A percentile compares a stretch with the other conserved stretches of the same genome.
Evolutionary conservation across 2,888 invertebrate genomes (phyloP).

Genomic region (Volucella inanis): DNA sequence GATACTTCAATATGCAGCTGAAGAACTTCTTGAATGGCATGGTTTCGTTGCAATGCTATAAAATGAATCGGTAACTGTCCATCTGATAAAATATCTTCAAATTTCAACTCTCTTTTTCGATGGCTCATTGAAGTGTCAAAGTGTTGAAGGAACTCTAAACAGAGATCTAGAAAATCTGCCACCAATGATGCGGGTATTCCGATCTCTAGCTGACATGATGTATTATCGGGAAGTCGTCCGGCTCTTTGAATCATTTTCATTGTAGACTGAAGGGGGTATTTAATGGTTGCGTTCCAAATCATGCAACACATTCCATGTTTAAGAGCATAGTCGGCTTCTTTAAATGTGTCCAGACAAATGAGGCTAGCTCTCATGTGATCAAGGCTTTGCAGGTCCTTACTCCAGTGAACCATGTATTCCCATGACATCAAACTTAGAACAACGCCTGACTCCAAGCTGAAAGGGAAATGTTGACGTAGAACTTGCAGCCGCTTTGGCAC

Average conservation of each 20-base stretch:
- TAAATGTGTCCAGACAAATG: conserved; percentile 85
- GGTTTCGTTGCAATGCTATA: conserved; percentile 90
- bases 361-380: conserved; percentile 89
- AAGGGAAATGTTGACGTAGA: conserved; percentile 91
- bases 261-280: conserved; percentile 89
- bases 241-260: conserved; percentile 91
- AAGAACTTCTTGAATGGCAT: conserved; percentile 89
- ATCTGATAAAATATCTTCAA: conserved; percentile 81
- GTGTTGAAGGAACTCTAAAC: conserved; percentile 80
- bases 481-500: conserved; percentile 87
- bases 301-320: conserved; percentile 92
- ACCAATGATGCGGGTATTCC: conserved; percentile 88
- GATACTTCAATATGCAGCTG: conserved; percentile 92
- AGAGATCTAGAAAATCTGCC: conserved; percentile 86
- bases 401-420: conserved; percentile 95
- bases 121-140: conserved; percentile 79
- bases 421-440: conserved; percentile 94
- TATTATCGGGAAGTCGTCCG: conserved; percentile 93
- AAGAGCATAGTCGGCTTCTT: conserved; percentile 80
- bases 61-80: conserved; percentile 85
- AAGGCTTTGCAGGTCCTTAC: conserved; percentile 88
- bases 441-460: conserved; percentile 91
- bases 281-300: conserved; percentile 95
- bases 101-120: conserved; percentile 80
- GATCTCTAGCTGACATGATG: conserved; percentile 90